Evolutionary conservation across 2,113 vertebrate genomes (phyloP).

Genomic region (Tamias sibiricus): DNA sequence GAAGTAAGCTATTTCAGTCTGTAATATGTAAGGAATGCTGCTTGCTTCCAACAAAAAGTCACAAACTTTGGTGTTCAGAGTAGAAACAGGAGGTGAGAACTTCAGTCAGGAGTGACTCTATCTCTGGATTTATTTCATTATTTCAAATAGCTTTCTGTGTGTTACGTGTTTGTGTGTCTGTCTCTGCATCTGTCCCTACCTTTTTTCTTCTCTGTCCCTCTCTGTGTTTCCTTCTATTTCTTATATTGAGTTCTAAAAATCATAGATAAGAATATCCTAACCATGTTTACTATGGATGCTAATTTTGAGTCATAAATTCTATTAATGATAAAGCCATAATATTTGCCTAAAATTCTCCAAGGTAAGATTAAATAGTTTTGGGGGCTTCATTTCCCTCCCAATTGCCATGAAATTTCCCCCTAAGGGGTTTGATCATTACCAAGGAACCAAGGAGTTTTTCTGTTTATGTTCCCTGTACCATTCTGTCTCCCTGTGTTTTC

Average conservation of each 20-base stretch:
- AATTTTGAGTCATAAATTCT: background rate
- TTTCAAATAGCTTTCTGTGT: background rate
- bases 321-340: background rate
- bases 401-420: background rate
- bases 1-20: background rate
- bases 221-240: background rate
- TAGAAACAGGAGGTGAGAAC: background rate
- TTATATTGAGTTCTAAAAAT: background rate
- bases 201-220: background rate
- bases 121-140: slow-evolving; percentile 10
- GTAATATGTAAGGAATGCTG: background rate
- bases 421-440: background rate
- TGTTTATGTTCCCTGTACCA: background rate
- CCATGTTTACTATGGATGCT: background rate
- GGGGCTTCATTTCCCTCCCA: background rate
- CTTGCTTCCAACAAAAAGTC: background rate
- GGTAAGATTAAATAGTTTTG: background rate
- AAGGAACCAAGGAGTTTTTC: background rate
- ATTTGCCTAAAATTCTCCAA: background rate
- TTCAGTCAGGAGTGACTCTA: background rate
- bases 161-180: background rate
- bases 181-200: background rate
- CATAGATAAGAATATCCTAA: background rate
- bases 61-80: background rate
- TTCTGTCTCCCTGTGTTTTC: background rate